Evolutionary conservation across 1,140 invertebrate genomes (phyloP), one percentile per base, ranked within the genome.

Genomic region (Camponotus pennsylvanicus): DNA sequence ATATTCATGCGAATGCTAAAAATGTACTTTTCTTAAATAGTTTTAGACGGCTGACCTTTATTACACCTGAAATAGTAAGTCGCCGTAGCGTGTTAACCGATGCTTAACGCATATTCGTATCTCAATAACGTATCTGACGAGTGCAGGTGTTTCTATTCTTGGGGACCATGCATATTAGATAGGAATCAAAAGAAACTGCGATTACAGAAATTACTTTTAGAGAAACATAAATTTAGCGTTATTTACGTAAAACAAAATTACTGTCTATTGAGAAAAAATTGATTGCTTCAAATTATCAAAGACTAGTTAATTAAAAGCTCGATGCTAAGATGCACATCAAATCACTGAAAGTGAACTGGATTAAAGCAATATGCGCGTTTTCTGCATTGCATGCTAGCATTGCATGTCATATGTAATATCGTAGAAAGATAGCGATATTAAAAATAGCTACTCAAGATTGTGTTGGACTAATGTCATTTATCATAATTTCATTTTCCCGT

Each of bases 61-160:
- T 63, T 40, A 69, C 55, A 85, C 27, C 18, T 70, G 42, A 78
- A 13, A 69, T 52, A 70, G 4, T 55, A 61, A 63, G 40, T 63
- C 34, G 37, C 78, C 85, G 73, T 91, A 83, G 91, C 91, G 90
- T 92, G 91, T 88, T 85, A 88, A 89, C 85, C 66, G 77, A 91
- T 92, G 91, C 83, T 92, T 91, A 92, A 92, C 91, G 90, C 88
- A 83, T 88, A 76, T 80, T 2, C 83, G 18, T 91, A 88, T 89
- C 90, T 66, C 63, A 75, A 86, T 77, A 80, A 90, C 67, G 71
- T 59, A 91, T 92, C 91, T 86, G 83, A 82, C 64, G 78, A 89
- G 55, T 76, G 69, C 73, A 11, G 49, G 6, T 57, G 49, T 52
- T 71, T 89, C 89, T 90, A 89, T 90, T 90, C 88, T 63, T 79